phyloP scores from a whole-genome alignment of 2,797 vertebrate species.

The Crocidura indochinensis region DNA sequence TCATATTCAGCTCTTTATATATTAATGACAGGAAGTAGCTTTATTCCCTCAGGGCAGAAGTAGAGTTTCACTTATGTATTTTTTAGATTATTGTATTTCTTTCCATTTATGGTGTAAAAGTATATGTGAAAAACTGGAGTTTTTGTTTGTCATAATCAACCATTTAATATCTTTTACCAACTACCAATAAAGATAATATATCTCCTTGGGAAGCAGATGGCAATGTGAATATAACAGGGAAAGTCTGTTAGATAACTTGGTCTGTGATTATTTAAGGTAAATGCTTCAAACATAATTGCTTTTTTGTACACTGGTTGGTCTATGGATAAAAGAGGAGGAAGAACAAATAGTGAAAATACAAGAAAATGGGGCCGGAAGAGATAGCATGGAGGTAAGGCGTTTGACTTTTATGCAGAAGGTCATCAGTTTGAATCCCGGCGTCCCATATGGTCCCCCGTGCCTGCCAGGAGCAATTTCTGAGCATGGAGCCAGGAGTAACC shows the following conservation, averaged over 20 bases:
- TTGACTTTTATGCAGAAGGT: too few species aligned
- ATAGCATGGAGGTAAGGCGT: too few species aligned
- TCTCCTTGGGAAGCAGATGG: neutral
- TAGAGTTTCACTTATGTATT: slow-evolving; percentile 15
- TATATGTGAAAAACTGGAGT: neutral
- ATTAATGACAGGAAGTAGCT: slow-evolving; percentile 33
- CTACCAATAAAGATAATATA: neutral
- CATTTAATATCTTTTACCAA: slow-evolving; percentile 31
- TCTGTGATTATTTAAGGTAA: slow-evolving; percentile 21
- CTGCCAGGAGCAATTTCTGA: too few species aligned
- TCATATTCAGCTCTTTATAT: slow-evolving; percentile 22
- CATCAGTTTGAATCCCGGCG: too few species aligned
- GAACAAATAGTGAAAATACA: slow-evolving; percentile 16
- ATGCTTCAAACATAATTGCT: slow-evolving; percentile 27
- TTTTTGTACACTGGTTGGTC: neutral
- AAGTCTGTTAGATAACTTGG: neutral
- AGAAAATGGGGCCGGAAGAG: too few species aligned
- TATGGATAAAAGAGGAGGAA: slow-evolving; percentile 3
- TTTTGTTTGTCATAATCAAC: slow-evolving; percentile 1
- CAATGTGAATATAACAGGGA: neutral
- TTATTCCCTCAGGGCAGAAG: slow-evolving; percentile 15
- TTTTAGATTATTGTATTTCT: slow-evolving; percentile 10
- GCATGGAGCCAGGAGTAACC: too few species aligned
- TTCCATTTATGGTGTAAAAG: neutral
- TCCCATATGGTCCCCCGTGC: too few species aligned